Base-by-base conservation (phyloP, 1,140 invertebrate species). In the Anoplophora glabripennis region DNA sequence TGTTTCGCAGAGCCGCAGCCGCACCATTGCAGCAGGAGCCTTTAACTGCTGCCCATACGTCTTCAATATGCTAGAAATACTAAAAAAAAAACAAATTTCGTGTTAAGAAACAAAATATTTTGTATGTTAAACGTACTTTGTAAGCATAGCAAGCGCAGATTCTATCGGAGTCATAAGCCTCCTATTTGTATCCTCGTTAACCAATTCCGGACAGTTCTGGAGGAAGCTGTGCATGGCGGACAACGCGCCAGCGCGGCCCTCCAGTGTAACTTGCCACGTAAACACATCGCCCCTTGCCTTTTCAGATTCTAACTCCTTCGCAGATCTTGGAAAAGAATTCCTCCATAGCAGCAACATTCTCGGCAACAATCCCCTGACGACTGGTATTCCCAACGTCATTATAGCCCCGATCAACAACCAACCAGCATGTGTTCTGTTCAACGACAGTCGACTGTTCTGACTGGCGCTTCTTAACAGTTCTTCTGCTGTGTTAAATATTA, bases 231-330 rank as follows among this genome's bases (percentile, higher is more conserved):
- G 88, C 85, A 99, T 93, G 0, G 93, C 91, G 11, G 94, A 94
- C 3, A 99, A 76, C 9, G 97, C 97, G 0, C 97, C 97, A 11
- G 96, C 93, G 54, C 97, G 82, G 11, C 94, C 94, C 81, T 99
- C 96, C 44, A 99, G 77, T 1, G 96, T 97, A 14, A 99, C 92
- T 82, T 98, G 95, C 97, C 97, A 99, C 38, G 96, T 99, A 75
- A 99, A 99, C 0, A 94, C 91, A 81, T 99, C 97, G 7, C 97
- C 97, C 58, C 96, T 83, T 0, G 93, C 90, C 73, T 98, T 98
- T 78, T 99, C 96, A 7, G 92, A 94, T 71, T 99, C 96, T 15
- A 99, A 80, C 76, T 99, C 96, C 73, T 97, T 97, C 28, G 87
- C 87, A 0, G 94, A 97, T 40, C 94, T 83, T 0, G 97, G 96